phyloP scores from a whole-genome alignment of 2,797 vertebrate genomes.

The Halcyon leucocephala region DNA sequence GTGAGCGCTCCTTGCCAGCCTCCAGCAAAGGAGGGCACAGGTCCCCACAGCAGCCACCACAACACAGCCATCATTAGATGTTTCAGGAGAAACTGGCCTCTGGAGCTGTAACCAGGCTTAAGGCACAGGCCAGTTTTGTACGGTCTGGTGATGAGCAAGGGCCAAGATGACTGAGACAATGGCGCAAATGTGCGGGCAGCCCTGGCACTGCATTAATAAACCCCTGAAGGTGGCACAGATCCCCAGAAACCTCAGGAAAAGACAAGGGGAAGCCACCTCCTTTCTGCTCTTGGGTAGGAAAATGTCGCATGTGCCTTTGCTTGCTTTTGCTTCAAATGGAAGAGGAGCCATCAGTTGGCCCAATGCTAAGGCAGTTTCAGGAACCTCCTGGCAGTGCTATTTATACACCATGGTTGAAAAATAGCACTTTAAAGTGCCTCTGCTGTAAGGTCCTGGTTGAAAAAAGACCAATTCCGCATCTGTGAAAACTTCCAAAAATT shows the following conservation, averaged over 20 bases:
- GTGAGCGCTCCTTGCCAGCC: rapidly evolving
- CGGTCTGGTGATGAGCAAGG: background rate
- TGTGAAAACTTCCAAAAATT: slow-evolving; percentile 47
- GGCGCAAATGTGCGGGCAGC: rapidly evolving
- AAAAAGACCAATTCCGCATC: background rate
- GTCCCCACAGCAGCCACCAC: background rate
- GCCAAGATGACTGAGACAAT: rapidly evolving
- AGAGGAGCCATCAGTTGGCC: background rate
- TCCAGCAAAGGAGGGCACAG: background rate
- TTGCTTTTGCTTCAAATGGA: background rate
- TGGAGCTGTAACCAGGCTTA: rapidly evolving
- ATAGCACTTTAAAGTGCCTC: slow-evolving; percentile 2
- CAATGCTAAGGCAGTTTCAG: background rate
- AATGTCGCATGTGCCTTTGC: rapidly evolving
- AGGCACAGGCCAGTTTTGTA: background rate
- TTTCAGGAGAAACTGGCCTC: background rate
- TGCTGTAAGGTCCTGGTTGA: background rate
- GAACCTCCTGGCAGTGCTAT: slow-evolving; percentile 35
- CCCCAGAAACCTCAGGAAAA: background rate
- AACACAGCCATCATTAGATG: rapidly evolving
- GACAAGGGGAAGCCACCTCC: background rate
- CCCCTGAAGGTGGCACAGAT: background rate
- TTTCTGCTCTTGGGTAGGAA: background rate
- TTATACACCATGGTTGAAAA: slow-evolving; percentile 5
- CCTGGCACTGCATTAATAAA: background rate